These are phyloP conservation scores for Apodemia mormo DNA, from an alignment of 2,888 invertebrate genomes.

Conservation along the genomic window DNA sequence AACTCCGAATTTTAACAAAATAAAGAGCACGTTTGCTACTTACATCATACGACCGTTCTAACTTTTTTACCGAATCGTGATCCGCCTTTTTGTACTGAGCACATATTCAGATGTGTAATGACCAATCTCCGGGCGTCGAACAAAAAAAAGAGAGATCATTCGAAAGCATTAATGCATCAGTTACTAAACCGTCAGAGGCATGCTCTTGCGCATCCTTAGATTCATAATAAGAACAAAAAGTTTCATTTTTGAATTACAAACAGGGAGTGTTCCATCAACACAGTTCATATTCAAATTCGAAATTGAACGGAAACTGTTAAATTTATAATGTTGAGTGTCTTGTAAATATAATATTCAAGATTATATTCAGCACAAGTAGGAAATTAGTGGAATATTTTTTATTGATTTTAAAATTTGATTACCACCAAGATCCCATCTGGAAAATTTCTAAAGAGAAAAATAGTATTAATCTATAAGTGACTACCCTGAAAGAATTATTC, in stretches of 20 bases:
- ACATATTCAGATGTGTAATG: constrained; percentile 80
- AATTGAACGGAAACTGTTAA: constrained; percentile 39
- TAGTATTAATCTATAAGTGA: too few relatives aligned
- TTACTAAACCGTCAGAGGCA: constrained; percentile 79
- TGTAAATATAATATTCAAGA: constrained; percentile 24
- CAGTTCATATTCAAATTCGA: constrained; percentile 71
- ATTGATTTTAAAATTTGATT: constrained; percentile 22
- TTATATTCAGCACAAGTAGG: constrained; percentile 47
- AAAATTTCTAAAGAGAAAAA: too few relatives aligned
- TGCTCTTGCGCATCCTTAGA: constrained; percentile 76
- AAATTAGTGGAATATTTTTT: constrained; percentile 48
- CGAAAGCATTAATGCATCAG: constrained; percentile 77
- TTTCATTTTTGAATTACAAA: constrained; percentile 71
- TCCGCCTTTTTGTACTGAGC: constrained; percentile 71
- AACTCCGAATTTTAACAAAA: constrained; percentile 72
- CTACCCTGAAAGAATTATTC: too few relatives aligned
- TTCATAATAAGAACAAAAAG: constrained; percentile 77
- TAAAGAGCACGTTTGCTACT: constrained; percentile 77
- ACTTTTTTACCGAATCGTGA: constrained; percentile 75
- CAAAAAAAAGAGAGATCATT: constrained; percentile 68
- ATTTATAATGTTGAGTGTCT: constrained; percentile 31
- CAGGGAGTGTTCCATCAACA: constrained; percentile 64
- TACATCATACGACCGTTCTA: constrained; percentile 66
- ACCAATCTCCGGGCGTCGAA: constrained; percentile 76
- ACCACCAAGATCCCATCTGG: neutral